These are phyloP conservation scores for Panurus biarmicus DNA, from an alignment of 2,113 vertebrate species.

Conservation along the genomic window DNA sequence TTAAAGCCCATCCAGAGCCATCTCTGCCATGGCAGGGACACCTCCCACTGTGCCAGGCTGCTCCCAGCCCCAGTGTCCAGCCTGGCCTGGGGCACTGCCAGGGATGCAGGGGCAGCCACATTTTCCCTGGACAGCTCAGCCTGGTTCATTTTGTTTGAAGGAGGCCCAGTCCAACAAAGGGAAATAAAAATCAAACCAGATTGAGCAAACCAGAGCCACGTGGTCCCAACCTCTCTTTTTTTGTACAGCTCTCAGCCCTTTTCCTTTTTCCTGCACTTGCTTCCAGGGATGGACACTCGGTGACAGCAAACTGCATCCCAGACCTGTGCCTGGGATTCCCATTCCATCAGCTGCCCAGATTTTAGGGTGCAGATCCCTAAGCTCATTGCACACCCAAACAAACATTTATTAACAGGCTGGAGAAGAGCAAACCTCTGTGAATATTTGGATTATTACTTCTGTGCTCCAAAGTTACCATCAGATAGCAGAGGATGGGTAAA, in stretches of 20 bases:
- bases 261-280: not conserved
- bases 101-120: not conserved
- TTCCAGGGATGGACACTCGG: not conserved
- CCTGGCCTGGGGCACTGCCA: not conserved
- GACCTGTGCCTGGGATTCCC: not conserved
- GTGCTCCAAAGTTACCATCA: not conserved
- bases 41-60: not conserved
- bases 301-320: not conserved
- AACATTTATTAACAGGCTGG: not conserved
- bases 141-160: not conserved
- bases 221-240: not conserved
- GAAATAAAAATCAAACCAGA: not conserved
- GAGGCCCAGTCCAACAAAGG: not conserved
- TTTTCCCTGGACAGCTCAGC: not conserved
- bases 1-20: not conserved
- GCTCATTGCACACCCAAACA: not conserved
- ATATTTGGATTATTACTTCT: not conserved
- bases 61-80: not conserved
- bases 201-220: not conserved
- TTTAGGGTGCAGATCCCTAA: not conserved
- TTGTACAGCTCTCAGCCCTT: not conserved
- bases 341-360: not conserved
- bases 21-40: not conserved
- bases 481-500: not conserved
- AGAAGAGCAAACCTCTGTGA: not conserved